Evolutionary conservation across 2,113 vertebrate species (phyloP).

Genomic region (Diadophis punctatus): DNA sequence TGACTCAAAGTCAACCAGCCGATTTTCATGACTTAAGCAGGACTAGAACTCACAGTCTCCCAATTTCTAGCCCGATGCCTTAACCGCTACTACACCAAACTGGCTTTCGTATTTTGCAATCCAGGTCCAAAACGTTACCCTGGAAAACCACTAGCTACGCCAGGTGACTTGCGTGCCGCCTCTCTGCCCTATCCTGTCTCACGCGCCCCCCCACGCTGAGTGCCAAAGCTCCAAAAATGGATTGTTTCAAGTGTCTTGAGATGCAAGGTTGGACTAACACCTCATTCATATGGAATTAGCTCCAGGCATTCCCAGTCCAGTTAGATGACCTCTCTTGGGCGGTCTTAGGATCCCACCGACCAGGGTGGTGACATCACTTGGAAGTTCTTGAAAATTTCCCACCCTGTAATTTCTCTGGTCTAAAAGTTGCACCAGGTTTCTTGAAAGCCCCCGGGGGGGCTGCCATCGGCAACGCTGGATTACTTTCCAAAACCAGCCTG

Average conservation of each 20-base stretch:
- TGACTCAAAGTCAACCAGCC: too few species aligned
- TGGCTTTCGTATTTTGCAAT: not conserved
- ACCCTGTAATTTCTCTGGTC: not conserved
- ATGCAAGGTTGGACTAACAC: not conserved
- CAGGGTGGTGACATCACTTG: too few species aligned
- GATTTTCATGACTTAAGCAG: too few species aligned
- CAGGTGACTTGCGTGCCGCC: not conserved
- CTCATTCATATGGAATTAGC: not conserved
- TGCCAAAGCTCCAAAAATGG: not conserved
- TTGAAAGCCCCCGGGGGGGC: not conserved
- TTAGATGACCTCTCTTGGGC: too few species aligned
- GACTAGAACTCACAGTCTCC: too few species aligned
- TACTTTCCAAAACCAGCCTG: not conserved
- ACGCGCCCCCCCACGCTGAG: not conserved
- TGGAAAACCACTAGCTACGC: not conserved
- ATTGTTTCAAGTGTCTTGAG: not conserved
- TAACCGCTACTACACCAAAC: too few species aligned
- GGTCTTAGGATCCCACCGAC: not conserved
- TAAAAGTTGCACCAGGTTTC: not conserved
- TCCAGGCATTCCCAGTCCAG: not conserved
- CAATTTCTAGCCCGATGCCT: too few species aligned
- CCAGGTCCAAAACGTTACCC: not conserved
- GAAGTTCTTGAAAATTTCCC: not conserved
- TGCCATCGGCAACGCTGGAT: accelerated
- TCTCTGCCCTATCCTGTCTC: not conserved